phyloP scores from a whole-genome alignment of 2,888 invertebrate genomes.

The Blastobasis lacticolella region DNA sequence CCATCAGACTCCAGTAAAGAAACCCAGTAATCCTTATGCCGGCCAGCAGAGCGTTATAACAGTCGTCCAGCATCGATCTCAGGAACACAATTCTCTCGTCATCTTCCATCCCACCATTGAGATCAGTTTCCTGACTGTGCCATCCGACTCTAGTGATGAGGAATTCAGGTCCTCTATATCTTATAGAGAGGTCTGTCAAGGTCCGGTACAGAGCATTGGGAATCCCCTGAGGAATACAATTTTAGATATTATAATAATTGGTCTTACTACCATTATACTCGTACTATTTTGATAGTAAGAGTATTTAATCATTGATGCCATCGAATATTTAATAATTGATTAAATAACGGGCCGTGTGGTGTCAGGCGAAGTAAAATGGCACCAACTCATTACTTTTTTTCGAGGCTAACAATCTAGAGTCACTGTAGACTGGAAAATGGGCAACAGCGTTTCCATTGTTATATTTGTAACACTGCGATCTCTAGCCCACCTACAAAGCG shows the following conservation, averaged over 20 bases:
- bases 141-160: constrained; percentile 73
- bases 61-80: constrained; percentile 50
- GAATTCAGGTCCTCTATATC: constrained; percentile 64
- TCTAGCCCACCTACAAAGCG: too few species aligned
- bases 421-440: background rate
- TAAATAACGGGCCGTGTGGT: too few species aligned
- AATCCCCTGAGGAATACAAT: constrained; percentile 39
- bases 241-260: too few species aligned
- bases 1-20: constrained; percentile 77
- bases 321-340: too few species aligned
- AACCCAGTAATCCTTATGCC: constrained; percentile 68
- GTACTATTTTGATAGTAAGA: too few species aligned
- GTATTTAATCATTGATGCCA: too few species aligned
- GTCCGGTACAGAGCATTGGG: constrained; percentile 74
- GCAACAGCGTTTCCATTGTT: too few species aligned
- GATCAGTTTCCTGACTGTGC: constrained; percentile 26
- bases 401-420: background rate
- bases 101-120: constrained; percentile 36
- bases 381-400: too few species aligned
- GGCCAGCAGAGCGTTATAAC: constrained; percentile 54
- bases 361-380: too few species aligned
- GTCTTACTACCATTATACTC: too few species aligned
- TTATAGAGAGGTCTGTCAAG: constrained; percentile 58
- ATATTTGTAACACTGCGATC: too few species aligned
- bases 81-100: constrained; percentile 48